phyloP scores from a whole-genome alignment of 2,797 vertebrate genomes.

The Tangara arthus region DNA sequence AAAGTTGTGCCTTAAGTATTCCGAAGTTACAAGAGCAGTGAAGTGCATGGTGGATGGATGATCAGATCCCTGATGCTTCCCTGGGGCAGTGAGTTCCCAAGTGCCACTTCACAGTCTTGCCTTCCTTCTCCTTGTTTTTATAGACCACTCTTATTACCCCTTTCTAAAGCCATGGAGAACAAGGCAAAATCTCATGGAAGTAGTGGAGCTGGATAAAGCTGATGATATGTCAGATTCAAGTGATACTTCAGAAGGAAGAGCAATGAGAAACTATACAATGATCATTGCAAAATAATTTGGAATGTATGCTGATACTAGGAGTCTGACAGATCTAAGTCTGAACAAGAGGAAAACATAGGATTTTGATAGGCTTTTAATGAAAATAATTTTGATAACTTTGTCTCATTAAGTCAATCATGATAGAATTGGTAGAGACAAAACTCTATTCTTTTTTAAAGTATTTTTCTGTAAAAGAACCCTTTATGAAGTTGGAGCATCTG shows the following conservation, averaged over 20 bases:
- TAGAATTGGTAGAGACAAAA: neutral
- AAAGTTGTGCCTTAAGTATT: neutral
- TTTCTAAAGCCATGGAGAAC: neutral
- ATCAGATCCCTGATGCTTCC: neutral
- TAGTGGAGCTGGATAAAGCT: neutral
- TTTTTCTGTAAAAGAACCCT: neutral
- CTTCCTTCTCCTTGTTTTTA: neutral
- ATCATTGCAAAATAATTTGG: neutral
- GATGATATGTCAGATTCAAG: neutral
- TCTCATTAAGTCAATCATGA: neutral
- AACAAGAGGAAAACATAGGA: neutral
- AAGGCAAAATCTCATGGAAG: neutral
- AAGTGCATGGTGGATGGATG: fast-evolving
- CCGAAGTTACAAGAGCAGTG: neutral
- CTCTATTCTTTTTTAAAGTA: neutral
- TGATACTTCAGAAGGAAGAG: neutral
- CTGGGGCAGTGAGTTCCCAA: neutral
- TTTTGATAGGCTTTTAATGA: neutral
- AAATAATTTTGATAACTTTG: neutral
- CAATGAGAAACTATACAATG: neutral
- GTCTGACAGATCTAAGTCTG: neutral
- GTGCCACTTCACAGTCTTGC: neutral
- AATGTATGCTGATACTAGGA: neutral
- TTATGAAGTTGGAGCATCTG: neutral
- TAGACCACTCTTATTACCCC: neutral